Conservation (phyloP, 2,113 vertebrate genomes). For the Tupaia tana region DNA sequence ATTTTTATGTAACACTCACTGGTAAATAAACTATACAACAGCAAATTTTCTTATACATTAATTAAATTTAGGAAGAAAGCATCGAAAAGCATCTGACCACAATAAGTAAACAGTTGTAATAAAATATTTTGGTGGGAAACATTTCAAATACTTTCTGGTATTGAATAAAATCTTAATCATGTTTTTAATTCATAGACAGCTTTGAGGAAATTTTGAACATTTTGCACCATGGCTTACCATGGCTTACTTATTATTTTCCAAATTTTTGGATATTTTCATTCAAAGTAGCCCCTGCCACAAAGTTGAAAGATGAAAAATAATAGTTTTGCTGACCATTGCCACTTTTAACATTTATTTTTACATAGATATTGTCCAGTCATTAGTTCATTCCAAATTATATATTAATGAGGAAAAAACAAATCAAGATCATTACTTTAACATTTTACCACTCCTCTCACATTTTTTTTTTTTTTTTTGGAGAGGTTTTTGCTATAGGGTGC, state of each 20-base stretch:
- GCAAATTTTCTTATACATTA: not conserved
- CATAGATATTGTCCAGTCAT: not conserved
- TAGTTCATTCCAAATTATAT: not conserved
- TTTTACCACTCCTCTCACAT: too few species aligned
- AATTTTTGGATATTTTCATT: not conserved
- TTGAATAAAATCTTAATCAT: not conserved
- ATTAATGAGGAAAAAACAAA: not conserved
- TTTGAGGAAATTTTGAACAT: not conserved
- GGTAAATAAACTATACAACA: not conserved
- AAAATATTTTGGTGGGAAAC: not conserved
- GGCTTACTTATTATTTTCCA: slow-evolving; percentile 27
- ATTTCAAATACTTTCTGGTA: not conserved
- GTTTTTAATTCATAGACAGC: not conserved
- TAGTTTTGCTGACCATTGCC: not conserved
- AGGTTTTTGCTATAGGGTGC: too few species aligned
- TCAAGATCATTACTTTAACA: slow-evolving; percentile 31
- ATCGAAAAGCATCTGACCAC: not conserved
- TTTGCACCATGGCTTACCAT: not conserved
- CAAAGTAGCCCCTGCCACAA: not conserved
- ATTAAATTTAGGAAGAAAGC: not conserved
- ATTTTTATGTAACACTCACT: slow-evolving; percentile 11
- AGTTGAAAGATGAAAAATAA: not conserved
- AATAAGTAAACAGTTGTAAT: not conserved
- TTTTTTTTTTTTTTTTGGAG: too few species aligned
- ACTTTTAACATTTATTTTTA: slow-evolving; percentile 28